Percentiles rank a stretch among this genome's conserved stretches.
phyloP scores from a whole-genome alignment of 1,140 invertebrate species.

The Adelges cooleyi region DNA sequence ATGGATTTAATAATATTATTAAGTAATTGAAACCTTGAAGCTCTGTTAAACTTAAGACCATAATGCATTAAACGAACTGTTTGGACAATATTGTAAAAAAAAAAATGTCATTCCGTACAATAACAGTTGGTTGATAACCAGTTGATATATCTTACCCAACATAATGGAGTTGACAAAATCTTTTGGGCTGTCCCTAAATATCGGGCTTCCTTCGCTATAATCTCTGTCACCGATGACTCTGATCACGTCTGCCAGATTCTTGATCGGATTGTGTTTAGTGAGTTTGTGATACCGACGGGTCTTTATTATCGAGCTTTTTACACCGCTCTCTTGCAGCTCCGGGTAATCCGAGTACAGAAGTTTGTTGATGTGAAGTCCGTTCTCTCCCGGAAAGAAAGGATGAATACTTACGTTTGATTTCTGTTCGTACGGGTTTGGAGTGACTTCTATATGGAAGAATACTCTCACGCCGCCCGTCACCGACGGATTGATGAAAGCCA shows the following conservation, averaged over 20 bases:
- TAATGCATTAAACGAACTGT: too few species aligned
- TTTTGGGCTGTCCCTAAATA: not conserved
- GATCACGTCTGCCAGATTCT: not conserved
- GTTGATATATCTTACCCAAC: constrained; percentile 15
- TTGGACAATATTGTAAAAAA: too few species aligned
- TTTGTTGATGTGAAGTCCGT: constrained; percentile 5
- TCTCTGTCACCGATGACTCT: not conserved
- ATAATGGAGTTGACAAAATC: not conserved
- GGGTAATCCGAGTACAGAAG: not conserved
- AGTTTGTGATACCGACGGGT: not conserved
- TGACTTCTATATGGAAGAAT: constrained; percentile 70
- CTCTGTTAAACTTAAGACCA: too few species aligned
- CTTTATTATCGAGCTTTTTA: too few species aligned
- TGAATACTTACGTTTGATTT: not conserved
- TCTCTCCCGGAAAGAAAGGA: not conserved
- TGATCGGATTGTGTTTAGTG: not conserved
- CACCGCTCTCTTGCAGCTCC: not conserved
- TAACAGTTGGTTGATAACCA: too few species aligned
- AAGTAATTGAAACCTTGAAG: too few species aligned
- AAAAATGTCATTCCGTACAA: too few species aligned
- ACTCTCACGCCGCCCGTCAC: constrained; percentile 49
- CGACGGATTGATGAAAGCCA: constrained; percentile 64
- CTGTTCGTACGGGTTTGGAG: constrained; percentile 45
- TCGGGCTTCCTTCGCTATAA: not conserved
- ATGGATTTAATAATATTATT: too few species aligned